Conservation (phyloP, 1,140 invertebrate species). For the Drosophila setifemur region DNA sequence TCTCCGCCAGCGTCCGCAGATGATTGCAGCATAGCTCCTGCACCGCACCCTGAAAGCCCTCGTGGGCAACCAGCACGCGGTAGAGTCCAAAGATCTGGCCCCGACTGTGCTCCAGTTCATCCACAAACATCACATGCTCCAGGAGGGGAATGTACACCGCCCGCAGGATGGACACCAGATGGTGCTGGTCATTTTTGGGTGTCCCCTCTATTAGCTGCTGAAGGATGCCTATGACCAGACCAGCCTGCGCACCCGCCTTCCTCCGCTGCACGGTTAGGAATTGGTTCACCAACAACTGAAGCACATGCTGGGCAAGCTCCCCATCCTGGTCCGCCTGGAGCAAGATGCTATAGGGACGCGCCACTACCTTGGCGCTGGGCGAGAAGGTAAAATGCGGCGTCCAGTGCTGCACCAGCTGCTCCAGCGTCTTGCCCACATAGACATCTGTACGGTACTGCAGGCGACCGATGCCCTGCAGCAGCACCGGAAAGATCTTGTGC, state of each 20-base stretch:
- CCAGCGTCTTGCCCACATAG: slow-evolving; percentile 66
- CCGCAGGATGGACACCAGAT: slow-evolving; percentile 53
- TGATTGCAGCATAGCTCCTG: slow-evolving; percentile 33
- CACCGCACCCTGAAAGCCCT: slow-evolving; percentile 22
- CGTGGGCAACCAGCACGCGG: slow-evolving; percentile 23
- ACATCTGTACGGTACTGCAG: slow-evolving; percentile 70
- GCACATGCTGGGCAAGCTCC: slow-evolving; percentile 51
- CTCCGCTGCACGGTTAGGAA: slow-evolving; percentile 71
- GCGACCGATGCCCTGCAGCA: slow-evolving; percentile 72
- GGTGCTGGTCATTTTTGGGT: neutral
- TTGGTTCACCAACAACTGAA: slow-evolving; percentile 56
- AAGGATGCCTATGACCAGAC: slow-evolving; percentile 55
- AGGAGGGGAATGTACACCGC: slow-evolving; percentile 50
- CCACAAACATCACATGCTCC: slow-evolving; percentile 81
- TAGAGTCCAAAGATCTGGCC: slow-evolving; percentile 55
- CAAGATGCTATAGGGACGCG: slow-evolving; percentile 56
- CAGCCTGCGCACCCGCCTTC: slow-evolving; percentile 59
- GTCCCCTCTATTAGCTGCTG: slow-evolving; percentile 55
- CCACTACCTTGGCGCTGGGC: slow-evolving; percentile 53
- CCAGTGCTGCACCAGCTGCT: slow-evolving; percentile 73
- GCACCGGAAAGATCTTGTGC: slow-evolving; percentile 78
- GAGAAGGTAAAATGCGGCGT: slow-evolving; percentile 72
- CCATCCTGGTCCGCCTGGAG: slow-evolving; percentile 56
- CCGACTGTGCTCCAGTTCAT: slow-evolving; percentile 72
- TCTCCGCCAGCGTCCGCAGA: slow-evolving; percentile 61